Conservation (phyloP, 2,797 vertebrate genomes). For the Leuciscus waleckii region DNA sequence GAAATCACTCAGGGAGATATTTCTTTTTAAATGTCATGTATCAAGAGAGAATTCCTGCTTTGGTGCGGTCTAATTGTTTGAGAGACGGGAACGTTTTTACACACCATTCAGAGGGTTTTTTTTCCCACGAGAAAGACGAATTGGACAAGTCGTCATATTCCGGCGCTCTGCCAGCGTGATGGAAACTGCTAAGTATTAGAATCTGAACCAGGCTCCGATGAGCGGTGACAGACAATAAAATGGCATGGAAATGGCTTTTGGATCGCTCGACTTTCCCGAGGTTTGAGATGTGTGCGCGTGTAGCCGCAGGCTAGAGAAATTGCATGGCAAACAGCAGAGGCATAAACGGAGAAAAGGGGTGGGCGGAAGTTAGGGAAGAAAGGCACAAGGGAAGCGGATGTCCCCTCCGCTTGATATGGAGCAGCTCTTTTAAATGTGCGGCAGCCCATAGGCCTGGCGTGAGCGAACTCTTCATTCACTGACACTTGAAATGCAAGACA, state of each 20-base stretch:
- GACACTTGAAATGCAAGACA: conserved; percentile 78
- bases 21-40: conserved; percentile 42
- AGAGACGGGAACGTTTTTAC: conserved; percentile 39
- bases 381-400: conserved; percentile 66
- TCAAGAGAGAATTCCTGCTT: conserved; percentile 29
- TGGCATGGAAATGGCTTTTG: conserved; percentile 74
- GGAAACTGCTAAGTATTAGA: conserved; percentile 59
- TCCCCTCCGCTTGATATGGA: conserved; percentile 60
- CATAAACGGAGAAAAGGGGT: conserved; percentile 65
- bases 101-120: not conserved
- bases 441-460: conserved; percentile 56
- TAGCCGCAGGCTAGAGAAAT: conserved; percentile 68
- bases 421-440: conserved; percentile 64
- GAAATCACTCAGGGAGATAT: conserved; percentile 13
- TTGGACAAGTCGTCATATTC: conserved; percentile 25
- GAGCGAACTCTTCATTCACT: conserved; percentile 60
- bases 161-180: conserved; percentile 14
- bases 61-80: conserved; percentile 26
- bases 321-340: conserved; percentile 61
- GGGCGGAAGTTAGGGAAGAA: conserved; percentile 21
- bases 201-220: conserved; percentile 65
- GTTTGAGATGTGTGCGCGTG: conserved; percentile 61
- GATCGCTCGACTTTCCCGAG: conserved; percentile 69
- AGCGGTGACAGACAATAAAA: conserved; percentile 72
- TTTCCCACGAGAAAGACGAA: not conserved